These are phyloP conservation scores for Patella ulyssiponensis DNA, from an alignment of 2,888 invertebrate species.

Conservation along the genomic window DNA sequence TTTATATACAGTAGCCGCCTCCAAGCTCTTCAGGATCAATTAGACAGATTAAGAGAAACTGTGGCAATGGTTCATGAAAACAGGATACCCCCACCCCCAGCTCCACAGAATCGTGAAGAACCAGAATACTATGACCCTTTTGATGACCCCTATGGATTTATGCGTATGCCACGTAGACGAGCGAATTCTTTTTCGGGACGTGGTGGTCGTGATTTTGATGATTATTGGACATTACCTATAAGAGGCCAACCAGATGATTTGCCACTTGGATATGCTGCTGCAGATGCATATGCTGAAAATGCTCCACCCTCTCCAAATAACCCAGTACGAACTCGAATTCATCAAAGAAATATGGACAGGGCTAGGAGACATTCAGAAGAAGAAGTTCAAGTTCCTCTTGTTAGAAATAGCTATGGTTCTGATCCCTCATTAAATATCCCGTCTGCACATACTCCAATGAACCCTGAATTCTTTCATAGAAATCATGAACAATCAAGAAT, in stretches of 20 bases:
- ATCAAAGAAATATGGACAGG: conserved; percentile 22
- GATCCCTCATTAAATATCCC: not conserved
- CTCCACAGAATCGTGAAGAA: conserved; percentile 39
- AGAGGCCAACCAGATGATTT: conserved; percentile 52
- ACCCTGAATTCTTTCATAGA: conserved; percentile 31
- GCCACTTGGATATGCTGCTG: conserved; percentile 62
- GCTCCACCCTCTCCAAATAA: conserved; percentile 24
- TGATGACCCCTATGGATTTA: conserved; percentile 63
- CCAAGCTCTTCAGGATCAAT: conserved; percentile 56
- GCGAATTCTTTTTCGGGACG: conserved; percentile 64
- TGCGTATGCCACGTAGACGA: conserved; percentile 60
- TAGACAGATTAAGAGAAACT: conserved; percentile 56
- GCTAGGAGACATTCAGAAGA: conserved; percentile 28
- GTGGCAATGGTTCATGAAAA: conserved; percentile 52
- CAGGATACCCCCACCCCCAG: conserved; percentile 38
- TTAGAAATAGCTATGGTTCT: not conserved
- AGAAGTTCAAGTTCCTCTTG: conserved; percentile 27
- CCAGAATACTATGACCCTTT: conserved; percentile 63
- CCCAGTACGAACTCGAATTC: conserved; percentile 15
- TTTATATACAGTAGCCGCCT: conserved; percentile 48
- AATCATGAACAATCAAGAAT: conserved; percentile 23
- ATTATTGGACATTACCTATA: conserved; percentile 53
- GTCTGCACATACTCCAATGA: conserved; percentile 14
- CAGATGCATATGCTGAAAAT: conserved; percentile 51
- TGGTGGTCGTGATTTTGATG: conserved; percentile 56